Percentiles rank a stretch among this genome's conserved stretches.
phyloP scores from a whole-genome alignment of 2,113 vertebrate species.

The Peucedramus taeniatus region DNA sequence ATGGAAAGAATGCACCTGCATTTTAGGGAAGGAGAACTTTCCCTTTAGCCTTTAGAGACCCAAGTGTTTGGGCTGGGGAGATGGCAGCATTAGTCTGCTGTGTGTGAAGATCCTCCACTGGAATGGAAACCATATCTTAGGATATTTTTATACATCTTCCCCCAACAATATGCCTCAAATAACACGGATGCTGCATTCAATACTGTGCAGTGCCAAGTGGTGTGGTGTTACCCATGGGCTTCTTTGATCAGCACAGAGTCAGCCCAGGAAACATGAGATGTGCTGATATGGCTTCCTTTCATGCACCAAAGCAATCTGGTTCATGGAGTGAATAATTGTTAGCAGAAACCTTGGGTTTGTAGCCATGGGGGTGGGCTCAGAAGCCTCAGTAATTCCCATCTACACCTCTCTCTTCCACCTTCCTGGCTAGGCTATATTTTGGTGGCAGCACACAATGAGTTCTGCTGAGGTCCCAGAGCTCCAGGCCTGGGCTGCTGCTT shows the following conservation, averaged over 20 bases:
- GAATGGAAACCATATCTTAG: not conserved
- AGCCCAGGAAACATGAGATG: not conserved
- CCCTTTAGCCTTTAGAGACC: not conserved
- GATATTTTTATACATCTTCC: not conserved
- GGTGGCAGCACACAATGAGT: not conserved
- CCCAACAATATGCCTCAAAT: not conserved
- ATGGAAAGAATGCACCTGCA: not conserved
- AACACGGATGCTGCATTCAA: not conserved
- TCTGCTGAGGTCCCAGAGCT: not conserved
- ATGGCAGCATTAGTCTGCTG: not conserved
- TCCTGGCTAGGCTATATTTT: not conserved
- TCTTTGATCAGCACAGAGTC: not conserved
- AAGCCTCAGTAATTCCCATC: not conserved
- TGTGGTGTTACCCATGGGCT: not conserved
- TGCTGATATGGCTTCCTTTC: not conserved
- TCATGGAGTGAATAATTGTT: conserved; percentile 5
- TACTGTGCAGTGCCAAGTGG: not conserved
- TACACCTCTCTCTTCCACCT: not conserved
- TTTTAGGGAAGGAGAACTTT: not conserved
- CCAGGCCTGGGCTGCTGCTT: not conserved
- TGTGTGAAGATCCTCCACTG: not conserved
- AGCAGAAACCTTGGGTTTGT: not conserved
- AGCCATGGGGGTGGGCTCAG: not conserved
- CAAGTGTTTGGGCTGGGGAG: not conserved
- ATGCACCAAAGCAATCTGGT: not conserved